Evolutionary conservation across 2,888 invertebrate genomes (phyloP), one percentile per base, ranked within the genome.

Genomic region (Chamaedrilus cognettii): DNA sequence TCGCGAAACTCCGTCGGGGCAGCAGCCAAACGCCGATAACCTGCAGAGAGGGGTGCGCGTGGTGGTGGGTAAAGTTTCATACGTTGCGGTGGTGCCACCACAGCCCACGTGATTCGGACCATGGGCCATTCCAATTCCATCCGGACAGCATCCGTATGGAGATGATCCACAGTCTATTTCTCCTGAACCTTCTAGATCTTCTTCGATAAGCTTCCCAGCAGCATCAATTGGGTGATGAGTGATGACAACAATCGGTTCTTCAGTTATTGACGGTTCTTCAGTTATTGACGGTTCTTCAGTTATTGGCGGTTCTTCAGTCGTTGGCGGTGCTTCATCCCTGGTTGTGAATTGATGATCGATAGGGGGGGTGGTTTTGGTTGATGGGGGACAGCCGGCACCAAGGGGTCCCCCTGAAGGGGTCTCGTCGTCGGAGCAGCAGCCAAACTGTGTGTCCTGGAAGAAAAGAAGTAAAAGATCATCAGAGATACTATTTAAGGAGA

Each of bases 401-500:
- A 26, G 7, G 11, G 55, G 55, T 23, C 60, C 89, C 88, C 23
- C 83, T 78, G 30, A 59, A 58, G 72, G 80, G 74, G 71, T 70
- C 79, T 71, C 70, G 76, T 79, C 79, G 79, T 96, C 95, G 0
- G 91, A 91, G 78, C 95, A 95, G 80, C 95, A 96, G 2, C 95
- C 95, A 77, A 90, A 95, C 3, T 94, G 85, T n/a, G n/a, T n/a
- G n/a, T n/a, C n/a, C n/a, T n/a, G n/a, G n/a, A n/a, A n/a, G n/a
- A n/a, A n/a, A n/a, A n/a, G n/a, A n/a, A n/a, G n/a, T n/a, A n/a
- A n/a, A n/a, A n/a, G n/a, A n/a, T n/a, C n/a, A n/a, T n/a, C n/a
- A n/a, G n/a, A n/a, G n/a, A n/a, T n/a, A n/a, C n/a, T n/a, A n/a
- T n/a, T n/a, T n/a, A n/a, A n/a, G n/a, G n/a, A n/a, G n/a, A n/a